phyloP scores from a whole-genome alignment of 2,888 invertebrate species.

The Lasioglossum figueresi region DNA sequence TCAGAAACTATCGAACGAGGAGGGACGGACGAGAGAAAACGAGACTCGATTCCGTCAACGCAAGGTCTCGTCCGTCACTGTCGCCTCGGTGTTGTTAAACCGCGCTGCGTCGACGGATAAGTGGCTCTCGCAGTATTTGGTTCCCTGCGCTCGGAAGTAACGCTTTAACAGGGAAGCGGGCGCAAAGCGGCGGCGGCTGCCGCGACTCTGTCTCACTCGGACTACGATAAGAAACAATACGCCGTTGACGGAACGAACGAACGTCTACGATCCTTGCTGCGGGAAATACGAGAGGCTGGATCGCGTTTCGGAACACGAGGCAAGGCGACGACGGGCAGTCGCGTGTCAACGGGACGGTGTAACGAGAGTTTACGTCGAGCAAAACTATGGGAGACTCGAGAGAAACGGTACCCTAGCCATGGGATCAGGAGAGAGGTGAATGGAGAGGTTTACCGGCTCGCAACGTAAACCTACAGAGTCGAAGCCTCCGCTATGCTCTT shows the following conservation, averaged over 20 bases:
- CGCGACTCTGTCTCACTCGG: neutral
- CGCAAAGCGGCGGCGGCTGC: neutral
- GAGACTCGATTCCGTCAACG: constrained; percentile 2
- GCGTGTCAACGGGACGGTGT: constrained; percentile 22
- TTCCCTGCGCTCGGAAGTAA: constrained; percentile 64
- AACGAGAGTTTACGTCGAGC: neutral
- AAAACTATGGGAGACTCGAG: neutral
- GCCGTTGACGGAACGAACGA: neutral
- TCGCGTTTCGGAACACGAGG: constrained; percentile 14
- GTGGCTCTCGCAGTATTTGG: constrained; percentile 36
- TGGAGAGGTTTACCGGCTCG: neutral
- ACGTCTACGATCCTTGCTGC: constrained; percentile 1
- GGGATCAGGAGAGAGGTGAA: neutral
- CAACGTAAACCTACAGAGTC: neutral
- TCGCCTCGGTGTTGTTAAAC: constrained; percentile 5
- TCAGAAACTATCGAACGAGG: neutral
- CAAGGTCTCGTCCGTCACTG: constrained; percentile 13
- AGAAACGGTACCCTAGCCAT: neutral
- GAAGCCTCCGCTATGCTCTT: neutral
- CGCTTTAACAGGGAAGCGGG: constrained; percentile 38
- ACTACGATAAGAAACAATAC: constrained; percentile 29
- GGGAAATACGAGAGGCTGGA: neutral
- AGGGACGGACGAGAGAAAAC: neutral
- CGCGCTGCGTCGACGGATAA: constrained; percentile 35
- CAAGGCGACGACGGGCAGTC: constrained; percentile 7